Base-by-base conservation (phyloP, 2,113 vertebrate genomes). In the Nycticryphes semicollaris region DNA sequence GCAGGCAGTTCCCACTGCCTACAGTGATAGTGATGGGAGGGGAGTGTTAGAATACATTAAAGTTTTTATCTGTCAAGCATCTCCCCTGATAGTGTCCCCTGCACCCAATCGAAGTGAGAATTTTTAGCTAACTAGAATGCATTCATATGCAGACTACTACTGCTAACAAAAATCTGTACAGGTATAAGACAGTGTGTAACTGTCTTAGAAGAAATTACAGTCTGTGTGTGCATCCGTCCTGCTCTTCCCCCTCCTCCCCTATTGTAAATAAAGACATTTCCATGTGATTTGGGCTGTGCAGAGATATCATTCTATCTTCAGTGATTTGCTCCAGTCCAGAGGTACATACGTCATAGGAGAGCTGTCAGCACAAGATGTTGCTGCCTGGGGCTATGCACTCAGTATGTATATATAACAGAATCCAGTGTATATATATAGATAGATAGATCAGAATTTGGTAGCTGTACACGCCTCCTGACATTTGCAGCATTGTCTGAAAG, bases 211-310 rank as follows among this genome's bases (percentile, higher is more conserved):
- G 8, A 77, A 64, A 37, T 16, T 7, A 56, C 7, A 33, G 14
- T n/a, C 57, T 31, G 6, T 35, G 6, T 35, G 18, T 1, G 13
- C 12, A 17, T 5, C 4, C 5, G 5, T 6, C 5, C 30, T 3
- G 2, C 11, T 6, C 7, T 15, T 8, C 8, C 8, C 18, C 7
- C 12, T 7, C 8, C 8, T 18, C 8, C 12, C 17, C 43, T 37
- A 50, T 59, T 85, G 66, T 78, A 91, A 91, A 66, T 14, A 4
- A 70, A 62, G 22, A 10, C 19, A 30, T 53, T 73, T 82, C 45
- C 15, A 28, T 10, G 7, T 30, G 62, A 73, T 64, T 82, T 1
- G 0, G 16, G 10, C 30, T 68, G 51, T 50, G 21, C 31, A 77
- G 69, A 85, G 69, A 10, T 85, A 82, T 28, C 31, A 16, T 62